Conservation (phyloP, 2,888 invertebrate species). For the Parnassius smintheus region DNA sequence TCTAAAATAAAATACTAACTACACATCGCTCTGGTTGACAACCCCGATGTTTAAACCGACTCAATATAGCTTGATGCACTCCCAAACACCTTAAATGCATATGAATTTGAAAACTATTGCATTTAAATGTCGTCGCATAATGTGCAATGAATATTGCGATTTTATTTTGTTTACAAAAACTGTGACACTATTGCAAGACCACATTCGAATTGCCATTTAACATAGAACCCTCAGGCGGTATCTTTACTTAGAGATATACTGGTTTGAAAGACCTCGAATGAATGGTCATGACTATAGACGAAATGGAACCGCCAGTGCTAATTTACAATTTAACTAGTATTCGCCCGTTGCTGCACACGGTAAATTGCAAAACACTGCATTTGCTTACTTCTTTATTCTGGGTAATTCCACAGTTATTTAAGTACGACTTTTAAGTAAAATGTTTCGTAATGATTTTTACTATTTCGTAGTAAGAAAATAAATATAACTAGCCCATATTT, state of each 20-base stretch:
- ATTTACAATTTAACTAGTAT: conserved; percentile 21
- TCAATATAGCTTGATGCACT: not conserved
- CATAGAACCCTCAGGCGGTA: not conserved
- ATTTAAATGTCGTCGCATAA: conserved; percentile 12
- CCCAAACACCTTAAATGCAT: conserved; percentile 4
- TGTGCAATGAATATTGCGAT: conserved; percentile 37
- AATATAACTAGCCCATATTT: no score
- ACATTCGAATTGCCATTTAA: conserved; percentile 27
- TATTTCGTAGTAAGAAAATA: no score
- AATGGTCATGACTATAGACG: conserved; percentile 31
- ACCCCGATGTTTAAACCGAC: not conserved
- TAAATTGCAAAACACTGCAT: conserved; percentile 10
- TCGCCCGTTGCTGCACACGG: conserved; percentile 16
- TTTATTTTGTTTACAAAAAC: conserved; percentile 48
- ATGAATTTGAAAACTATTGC: conserved; percentile 20
- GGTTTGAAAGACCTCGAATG: conserved; percentile 29
- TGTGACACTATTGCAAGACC: conserved; percentile 11
- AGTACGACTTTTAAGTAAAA: no score
- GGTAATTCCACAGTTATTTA: not conserved
- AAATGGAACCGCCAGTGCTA: conserved; percentile 34
- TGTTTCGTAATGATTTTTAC: no score
- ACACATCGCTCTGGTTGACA: no score
- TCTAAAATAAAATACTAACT: no score
- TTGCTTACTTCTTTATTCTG: conserved; percentile 10
- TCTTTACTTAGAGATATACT: conserved; percentile 32